Conservation (phyloP, 2,888 invertebrate genomes). For the Ephialtes manifestator region DNA sequence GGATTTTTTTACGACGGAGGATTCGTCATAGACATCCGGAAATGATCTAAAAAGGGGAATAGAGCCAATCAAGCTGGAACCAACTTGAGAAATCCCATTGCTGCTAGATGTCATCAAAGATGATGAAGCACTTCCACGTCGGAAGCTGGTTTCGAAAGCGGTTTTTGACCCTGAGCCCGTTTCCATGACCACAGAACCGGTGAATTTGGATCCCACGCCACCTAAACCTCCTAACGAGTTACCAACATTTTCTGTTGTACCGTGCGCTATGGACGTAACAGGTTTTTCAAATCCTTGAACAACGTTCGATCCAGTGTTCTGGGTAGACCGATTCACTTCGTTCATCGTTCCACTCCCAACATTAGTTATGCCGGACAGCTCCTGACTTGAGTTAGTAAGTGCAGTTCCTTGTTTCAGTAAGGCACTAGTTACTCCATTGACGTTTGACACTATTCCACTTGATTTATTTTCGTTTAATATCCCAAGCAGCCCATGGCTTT, state of each 20-base stretch:
- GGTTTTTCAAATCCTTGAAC: neutral
- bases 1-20: neutral
- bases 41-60: slow-evolving; percentile 46
- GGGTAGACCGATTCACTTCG: neutral
- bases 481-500: neutral
- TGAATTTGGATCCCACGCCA: neutral
- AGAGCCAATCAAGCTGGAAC: slow-evolving; percentile 2
- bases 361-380: neutral
- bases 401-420: neutral
- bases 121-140: neutral
- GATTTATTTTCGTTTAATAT: neutral
- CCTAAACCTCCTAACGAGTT: neutral
- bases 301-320: neutral
- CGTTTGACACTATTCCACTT: neutral
- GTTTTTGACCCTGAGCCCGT: neutral
- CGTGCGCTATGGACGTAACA: neutral
- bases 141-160: neutral
- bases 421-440: neutral
- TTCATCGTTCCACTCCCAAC: neutral
- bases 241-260: neutral
- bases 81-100: neutral
- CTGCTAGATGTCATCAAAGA: neutral
- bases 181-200: neutral
- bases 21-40: slow-evolving; percentile 3
- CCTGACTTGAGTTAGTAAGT: neutral